Base-by-base conservation (phyloP, 2,888 invertebrate genomes). In the Ctena decussata region DNA sequence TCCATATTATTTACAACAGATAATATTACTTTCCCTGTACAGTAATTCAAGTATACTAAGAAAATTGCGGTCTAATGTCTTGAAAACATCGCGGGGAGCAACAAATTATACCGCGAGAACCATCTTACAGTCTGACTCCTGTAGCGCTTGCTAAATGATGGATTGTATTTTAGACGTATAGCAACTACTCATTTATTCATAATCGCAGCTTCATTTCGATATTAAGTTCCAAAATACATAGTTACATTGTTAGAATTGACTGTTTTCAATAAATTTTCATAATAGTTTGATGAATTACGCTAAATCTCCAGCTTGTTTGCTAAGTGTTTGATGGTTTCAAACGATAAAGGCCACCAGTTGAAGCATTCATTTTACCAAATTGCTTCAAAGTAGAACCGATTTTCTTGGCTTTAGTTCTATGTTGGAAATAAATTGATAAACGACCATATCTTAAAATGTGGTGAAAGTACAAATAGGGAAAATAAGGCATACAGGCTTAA, bases 311-410 rank as follows among this genome's bases (percentile, higher is more conserved):
- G 65, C 65, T 5, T 18, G 35, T 32, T 65, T 24, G 18, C 18
- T 53, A 53, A 35, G 35, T 65, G 65, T 32, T 65, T 12, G 65
- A 83, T 83, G 74, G 37, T 69, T 75, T 41, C 18, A 0, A 30
- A 27, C 53, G 71, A 78, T 75, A 53, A 80, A 44, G 46, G 53
- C 84, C 69, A 76, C 84, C 69, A 76, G 84, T 84, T 84, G 83
- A 78, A 53, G 18, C 53, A 82, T 82, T 78, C 57, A 75, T 78
- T 78, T 72, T 53, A 30, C 18, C 2, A n/a, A 65, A 65, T 65
- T 35, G 24, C 65, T 18, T 21, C 30, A 65, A 65, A 65, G 32
- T 35, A 65, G 65, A 65, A 65, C 35, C 65, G 65, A 65, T 35
- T 65, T 35, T 21, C 35, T 30, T 30, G 21, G 32, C 8, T 65